Evolutionary conservation across 2,797 vertebrate genomes (phyloP).

Genomic region (Prunella strophiata): DNA sequence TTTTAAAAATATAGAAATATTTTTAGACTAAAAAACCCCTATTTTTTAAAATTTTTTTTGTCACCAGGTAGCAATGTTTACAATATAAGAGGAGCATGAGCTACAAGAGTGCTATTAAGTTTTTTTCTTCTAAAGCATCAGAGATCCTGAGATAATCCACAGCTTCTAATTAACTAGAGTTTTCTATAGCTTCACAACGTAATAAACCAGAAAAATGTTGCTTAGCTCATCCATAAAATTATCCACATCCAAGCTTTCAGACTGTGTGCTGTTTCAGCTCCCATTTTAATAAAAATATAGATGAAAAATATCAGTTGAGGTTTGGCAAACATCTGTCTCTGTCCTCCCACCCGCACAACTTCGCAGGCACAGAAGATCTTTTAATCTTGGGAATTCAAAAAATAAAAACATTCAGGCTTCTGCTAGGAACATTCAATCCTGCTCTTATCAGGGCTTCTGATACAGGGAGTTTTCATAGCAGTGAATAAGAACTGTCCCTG

Average conservation of each 20-base stretch:
- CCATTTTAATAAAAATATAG: background rate
- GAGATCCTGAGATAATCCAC: background rate
- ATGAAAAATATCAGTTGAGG: background rate
- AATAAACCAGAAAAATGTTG: background rate
- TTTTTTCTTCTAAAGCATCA: background rate
- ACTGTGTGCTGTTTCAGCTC: background rate
- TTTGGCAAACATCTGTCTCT: background rate
- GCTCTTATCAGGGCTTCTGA: background rate
- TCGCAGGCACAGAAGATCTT: background rate
- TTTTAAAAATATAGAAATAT: background rate
- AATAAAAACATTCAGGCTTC: background rate
- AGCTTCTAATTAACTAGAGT: background rate
- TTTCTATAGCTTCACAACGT: background rate
- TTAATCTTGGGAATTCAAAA: background rate
- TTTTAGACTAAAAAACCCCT: too few relatives aligned
- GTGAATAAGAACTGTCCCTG: background rate
- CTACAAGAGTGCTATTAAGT: background rate
- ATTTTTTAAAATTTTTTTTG: background rate
- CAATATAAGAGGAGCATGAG: background rate
- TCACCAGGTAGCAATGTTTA: background rate
- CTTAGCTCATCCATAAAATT: background rate
- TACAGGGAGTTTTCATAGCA: conserved; percentile 11
- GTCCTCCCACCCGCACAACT: background rate
- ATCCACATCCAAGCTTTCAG: background rate
- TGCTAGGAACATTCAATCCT: background rate